Base-by-base conservation (phyloP, 2,888 invertebrate genomes). In the Agrochola lota region DNA sequence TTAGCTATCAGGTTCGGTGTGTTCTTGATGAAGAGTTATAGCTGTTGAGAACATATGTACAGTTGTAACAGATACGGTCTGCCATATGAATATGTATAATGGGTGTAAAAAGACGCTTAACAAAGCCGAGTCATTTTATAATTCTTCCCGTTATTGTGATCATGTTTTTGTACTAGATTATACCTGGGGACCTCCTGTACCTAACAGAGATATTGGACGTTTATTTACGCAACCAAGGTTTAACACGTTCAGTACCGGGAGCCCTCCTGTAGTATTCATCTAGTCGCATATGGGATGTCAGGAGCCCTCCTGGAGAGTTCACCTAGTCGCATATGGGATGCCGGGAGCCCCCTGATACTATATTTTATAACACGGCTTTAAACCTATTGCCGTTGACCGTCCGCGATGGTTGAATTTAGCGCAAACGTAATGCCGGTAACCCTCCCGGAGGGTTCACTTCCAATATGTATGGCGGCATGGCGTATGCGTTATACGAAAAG, bases 11-110 rank as follows among this genome's bases (percentile, higher is more conserved):
- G 52, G 40, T 23, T 69, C 26, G 3, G 30, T 60, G 40, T 62
- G 30, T 8, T 62, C 26, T 23, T 59, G 30, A 64, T 84, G 55
- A 43, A 60, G 40, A 79, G 59, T 43, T 70, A 72, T 17, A 40
- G 35, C 49, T 40, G 20, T 30, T 77, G 23, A 20, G 4, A 12
- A 62, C 69, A 68, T 43, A 52, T 15, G 35, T 66, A 57, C 9
- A 52, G 26, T 67, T 12, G n/a, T 40, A 78, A 55, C 52, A 35
- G 17, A n/a, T 30, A 55, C 15, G 46, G 79, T 52, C 12, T 70
- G 30, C 59, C 23, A 17, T 55, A 52, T n/a, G 3, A 17, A 63
- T n/a, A 17, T 64, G 57, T 55, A 43, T 69, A 60, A 68, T 15
- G 2, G 1, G 2, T 23, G 30, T 67, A 30, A 26, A 30, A 67